Evolutionary conservation across 2,113 vertebrate genomes (phyloP), one percentile per base, ranked within the genome.

Genomic region (Nesospiza acunhae): DNA sequence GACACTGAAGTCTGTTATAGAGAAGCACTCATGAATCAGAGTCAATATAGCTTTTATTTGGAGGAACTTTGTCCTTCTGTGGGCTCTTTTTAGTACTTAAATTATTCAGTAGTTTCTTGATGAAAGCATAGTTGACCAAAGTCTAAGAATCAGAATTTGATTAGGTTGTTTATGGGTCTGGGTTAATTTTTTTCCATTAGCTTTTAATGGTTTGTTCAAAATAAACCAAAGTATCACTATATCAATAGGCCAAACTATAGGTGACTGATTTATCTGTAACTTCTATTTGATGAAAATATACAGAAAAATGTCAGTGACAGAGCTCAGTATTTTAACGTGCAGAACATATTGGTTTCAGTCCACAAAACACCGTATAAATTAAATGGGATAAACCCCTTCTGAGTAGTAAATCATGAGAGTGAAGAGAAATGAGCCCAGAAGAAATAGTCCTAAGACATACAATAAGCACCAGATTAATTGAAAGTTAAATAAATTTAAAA

Each of bases 321-420:
- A 42, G 3, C 7, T 78, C 44, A 59, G 47, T 23, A 19, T 84
- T 81, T 72, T 64, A 89, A 91, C 5, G 4, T 66, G 49, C 20
- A 86, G 74, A 74, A 58, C 8, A 8, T 75, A 44, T 16, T 67
- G 69, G 68, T 77, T 87, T 87, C 64, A 46, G 47, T 81, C 56
- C 84, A 84, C 39, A 74, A 47, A 91, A 70, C 13, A 70, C 19
- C 70, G 11, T 52, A 53, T 63, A 93, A 78, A 76, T 90, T 85
- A 93, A 82, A 86, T 90, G 66, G 93, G 64, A 89, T 94, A 94
- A 95, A 27, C 49, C 62, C 41, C 44, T 91, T 90, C 37, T 55
- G 66, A 55, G 15, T 33, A 64, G n/a, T 85, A 97, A 93, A 91
- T 76, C 74, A 49, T 28, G 12, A 37, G 15, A 87, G 11, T 31